phyloP scores from a whole-genome alignment of 2,888 invertebrate species.

The Cyaniris semiargus region DNA sequence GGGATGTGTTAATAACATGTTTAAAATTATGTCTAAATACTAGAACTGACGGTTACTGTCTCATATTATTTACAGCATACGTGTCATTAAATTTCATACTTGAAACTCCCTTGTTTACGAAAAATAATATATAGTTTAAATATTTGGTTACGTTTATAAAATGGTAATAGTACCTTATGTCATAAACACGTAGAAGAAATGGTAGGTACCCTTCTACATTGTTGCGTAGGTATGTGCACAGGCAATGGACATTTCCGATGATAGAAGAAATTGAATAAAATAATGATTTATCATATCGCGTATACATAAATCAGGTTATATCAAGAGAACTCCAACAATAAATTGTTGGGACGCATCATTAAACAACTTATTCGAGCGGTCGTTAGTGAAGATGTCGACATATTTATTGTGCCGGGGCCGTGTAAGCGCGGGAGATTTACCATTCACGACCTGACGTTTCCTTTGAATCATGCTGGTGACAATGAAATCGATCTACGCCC shows the following conservation, averaged over 20 bases:
- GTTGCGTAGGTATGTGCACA: no score
- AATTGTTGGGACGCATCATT: slow-evolving; percentile 30
- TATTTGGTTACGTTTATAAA: no score
- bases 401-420: slow-evolving; percentile 38
- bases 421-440: slow-evolving; percentile 42
- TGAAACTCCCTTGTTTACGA: no score
- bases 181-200: no score
- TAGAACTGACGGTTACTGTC: not conserved
- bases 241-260: not conserved
- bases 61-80: not conserved
- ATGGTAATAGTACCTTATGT: no score
- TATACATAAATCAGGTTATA: slow-evolving; percentile 21
- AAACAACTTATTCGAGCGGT: slow-evolving; percentile 33
- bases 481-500: slow-evolving; percentile 54
- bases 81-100: no score
- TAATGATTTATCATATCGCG: not conserved
- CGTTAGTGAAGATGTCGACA: slow-evolving; percentile 33
- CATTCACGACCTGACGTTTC: slow-evolving; percentile 46
- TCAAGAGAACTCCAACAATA: slow-evolving; percentile 27
- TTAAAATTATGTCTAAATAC: no score
- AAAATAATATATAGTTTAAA: no score
- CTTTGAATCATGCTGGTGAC: slow-evolving; percentile 50
- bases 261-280: not conserved
- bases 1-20: not conserved
- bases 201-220: no score